A percentile compares a stretch with the other conserved stretches of the same genome.
phyloP scores from a whole-genome alignment of 2,888 invertebrate genomes.

The Hoplodrina ambigua region DNA sequence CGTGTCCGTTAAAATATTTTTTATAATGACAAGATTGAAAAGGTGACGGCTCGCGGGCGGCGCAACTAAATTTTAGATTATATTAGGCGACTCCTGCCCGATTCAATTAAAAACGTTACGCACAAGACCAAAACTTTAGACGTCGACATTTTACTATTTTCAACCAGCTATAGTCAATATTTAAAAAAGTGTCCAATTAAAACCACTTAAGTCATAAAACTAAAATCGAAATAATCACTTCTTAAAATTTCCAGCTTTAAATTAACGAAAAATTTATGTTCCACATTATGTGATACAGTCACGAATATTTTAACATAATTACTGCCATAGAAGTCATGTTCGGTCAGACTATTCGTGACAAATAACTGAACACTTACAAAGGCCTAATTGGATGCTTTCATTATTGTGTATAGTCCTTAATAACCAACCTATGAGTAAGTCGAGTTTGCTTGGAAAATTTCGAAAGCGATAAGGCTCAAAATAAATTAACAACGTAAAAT shows the following conservation, averaged over 20 bases:
- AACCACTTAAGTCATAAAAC: background rate
- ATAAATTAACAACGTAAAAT: background rate
- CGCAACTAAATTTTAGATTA: too few relatives aligned
- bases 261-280: slow-evolving; percentile 16
- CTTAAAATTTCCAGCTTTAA: slow-evolving; percentile 21
- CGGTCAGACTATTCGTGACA: slow-evolving; percentile 56
- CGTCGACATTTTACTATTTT: too few relatives aligned
- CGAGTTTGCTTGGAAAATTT: slow-evolving; percentile 3
- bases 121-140: too few relatives aligned
- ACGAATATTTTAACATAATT: slow-evolving; percentile 63
- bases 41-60: too few relatives aligned
- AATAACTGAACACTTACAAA: slow-evolving; percentile 54
- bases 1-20: too few relatives aligned
- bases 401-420: slow-evolving; percentile 53
- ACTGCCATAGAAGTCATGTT: slow-evolving; percentile 46
- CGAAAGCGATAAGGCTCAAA: background rate
- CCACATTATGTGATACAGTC: slow-evolving; percentile 55
- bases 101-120: too few relatives aligned
- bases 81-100: too few relatives aligned
- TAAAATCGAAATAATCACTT: slow-evolving; percentile 21
- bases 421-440: slow-evolving; percentile 30
- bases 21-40: too few relatives aligned
- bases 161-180: background rate
- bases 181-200: background rate
- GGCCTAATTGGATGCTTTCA: slow-evolving; percentile 65